Base-by-base conservation (phyloP, 2,113 vertebrate species). In the Mohoua ochrocephala region DNA sequence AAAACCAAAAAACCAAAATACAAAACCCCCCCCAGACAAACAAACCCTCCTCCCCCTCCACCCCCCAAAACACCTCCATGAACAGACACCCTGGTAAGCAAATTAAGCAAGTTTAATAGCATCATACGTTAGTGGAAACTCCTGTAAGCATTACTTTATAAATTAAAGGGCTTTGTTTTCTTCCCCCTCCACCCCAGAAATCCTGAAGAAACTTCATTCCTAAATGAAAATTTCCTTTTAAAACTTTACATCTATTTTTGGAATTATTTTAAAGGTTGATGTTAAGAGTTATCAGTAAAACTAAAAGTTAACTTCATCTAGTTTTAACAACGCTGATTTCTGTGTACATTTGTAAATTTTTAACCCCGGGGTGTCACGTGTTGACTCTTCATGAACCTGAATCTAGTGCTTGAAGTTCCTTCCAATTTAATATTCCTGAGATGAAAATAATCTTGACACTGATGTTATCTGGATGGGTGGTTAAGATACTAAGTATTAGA, bases 101-200 rank as follows among this genome's bases (percentile, higher is more conserved):
- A 74, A 74, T 35, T 27, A 81, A 84, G 16, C 13, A 61, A 27
- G 10, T 68, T 88, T 39, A 31, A 30, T 71, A 59, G 8, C 39
- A 75, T 75, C 11, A 10, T 59, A 19, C 8, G 6, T n/a, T 31
- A 26, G 27, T 54, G 15, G 52, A 76, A 87, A 71, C 33, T 83
- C 19, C n/a, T 68, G 23, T 30, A 75, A 79, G 1, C 7, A 11
- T 71, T 39, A 3, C 27, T 79, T 71, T 47, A 27, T 54, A 57
- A 67, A 64, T 19, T 61, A 35, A 28, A 56, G 19, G 12, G 0
- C 0, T 5, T 59, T 1, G 1, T 49, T 69, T 84, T 26, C 10
- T 15, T 26, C n/a, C n/a, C n/a, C n/a, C n/a, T 13, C 15, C 3
- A 2, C 0, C 12, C 6, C 6, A 21, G 10, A 82, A 53, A 41